Conservation (phyloP, 2,888 invertebrate species). For the Eupithecia subumbrata region DNA sequence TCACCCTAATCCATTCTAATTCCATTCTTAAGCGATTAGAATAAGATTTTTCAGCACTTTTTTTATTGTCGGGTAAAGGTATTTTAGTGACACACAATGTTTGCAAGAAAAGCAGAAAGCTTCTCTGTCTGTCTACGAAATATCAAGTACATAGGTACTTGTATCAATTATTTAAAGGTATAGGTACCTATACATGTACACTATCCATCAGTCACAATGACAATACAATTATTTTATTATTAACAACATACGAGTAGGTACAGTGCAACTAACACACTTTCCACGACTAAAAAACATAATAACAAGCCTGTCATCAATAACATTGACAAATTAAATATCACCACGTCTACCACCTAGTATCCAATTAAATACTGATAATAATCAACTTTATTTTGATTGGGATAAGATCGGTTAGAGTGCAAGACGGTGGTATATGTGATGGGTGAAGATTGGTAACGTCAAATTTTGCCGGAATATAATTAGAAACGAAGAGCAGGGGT, state of each 20-base stretch:
- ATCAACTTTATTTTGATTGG: constrained; percentile 41
- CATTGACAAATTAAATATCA: constrained; percentile 82
- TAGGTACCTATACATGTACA: neutral
- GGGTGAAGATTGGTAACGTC: constrained; percentile 63
- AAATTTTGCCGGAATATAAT: constrained; percentile 77
- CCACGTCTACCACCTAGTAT: constrained; percentile 47
- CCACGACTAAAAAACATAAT: constrained; percentile 64
- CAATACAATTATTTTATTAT: constrained; percentile 39
- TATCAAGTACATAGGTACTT: neutral
- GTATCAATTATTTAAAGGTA: neutral
- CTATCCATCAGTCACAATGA: constrained; percentile 37
- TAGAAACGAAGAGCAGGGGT: constrained; percentile 76
- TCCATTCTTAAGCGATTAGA: no score
- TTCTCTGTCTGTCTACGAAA: neutral
- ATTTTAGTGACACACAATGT: no score
- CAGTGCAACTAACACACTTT: constrained; percentile 52
- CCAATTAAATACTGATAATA: constrained; percentile 21
- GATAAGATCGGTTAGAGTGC: constrained; percentile 39
- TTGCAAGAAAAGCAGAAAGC: neutral
- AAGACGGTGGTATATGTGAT: constrained; percentile 48
- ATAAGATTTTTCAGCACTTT: no score
- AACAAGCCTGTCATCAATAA: constrained; percentile 75
- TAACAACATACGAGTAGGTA: constrained; percentile 19
- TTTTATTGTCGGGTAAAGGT: no score
- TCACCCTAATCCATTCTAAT: no score